Conservation (phyloP, 2,888 invertebrate genomes). For the Brachycybe producta region DNA sequence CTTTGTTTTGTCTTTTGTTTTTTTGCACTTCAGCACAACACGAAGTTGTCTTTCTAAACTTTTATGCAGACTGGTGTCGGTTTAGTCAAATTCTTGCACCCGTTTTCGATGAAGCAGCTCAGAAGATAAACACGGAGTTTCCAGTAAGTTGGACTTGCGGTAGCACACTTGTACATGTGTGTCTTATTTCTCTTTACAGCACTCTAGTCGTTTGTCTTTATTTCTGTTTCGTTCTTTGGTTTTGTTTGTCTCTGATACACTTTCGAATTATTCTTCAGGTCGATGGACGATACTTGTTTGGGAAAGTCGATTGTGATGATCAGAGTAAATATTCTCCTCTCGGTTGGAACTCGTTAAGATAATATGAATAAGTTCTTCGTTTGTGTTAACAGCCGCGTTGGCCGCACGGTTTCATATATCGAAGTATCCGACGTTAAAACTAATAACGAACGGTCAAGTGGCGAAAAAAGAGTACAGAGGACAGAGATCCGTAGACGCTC, state of each 20-base stretch:
- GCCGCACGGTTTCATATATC: slow-evolving; percentile 87
- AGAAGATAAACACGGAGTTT: slow-evolving; percentile 63
- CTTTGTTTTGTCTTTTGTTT: slow-evolving; percentile 8
- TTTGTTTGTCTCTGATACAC: too few species aligned
- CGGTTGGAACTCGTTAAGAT: background rate
- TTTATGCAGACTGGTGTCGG: slow-evolving; percentile 99
- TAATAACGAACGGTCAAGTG: slow-evolving; percentile 81
- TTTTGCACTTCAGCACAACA: slow-evolving; percentile 61
- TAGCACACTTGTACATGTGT: too few species aligned
- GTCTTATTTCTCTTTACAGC: too few species aligned
- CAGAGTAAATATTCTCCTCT: slow-evolving; percentile 48
- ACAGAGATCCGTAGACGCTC: slow-evolving; percentile 74
- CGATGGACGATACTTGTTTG: slow-evolving; percentile 73
- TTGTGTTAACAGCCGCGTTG: slow-evolving; percentile 44
- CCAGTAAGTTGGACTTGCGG: slow-evolving; percentile 39
- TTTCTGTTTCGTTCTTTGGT: too few species aligned
- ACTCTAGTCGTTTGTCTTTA: too few species aligned
- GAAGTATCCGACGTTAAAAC: slow-evolving; percentile 95
- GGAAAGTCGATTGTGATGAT: slow-evolving; percentile 92
- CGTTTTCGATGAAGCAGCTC: slow-evolving; percentile 89
- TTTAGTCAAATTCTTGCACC: slow-evolving; percentile 96
- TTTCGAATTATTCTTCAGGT: too few species aligned
- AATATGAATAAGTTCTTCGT: background rate
- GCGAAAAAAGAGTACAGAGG: slow-evolving; percentile 83
- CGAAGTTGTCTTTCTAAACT: slow-evolving; percentile 95